Conservation (phyloP, 2,888 invertebrate genomes). For the Allolobophora icterica region DNA sequence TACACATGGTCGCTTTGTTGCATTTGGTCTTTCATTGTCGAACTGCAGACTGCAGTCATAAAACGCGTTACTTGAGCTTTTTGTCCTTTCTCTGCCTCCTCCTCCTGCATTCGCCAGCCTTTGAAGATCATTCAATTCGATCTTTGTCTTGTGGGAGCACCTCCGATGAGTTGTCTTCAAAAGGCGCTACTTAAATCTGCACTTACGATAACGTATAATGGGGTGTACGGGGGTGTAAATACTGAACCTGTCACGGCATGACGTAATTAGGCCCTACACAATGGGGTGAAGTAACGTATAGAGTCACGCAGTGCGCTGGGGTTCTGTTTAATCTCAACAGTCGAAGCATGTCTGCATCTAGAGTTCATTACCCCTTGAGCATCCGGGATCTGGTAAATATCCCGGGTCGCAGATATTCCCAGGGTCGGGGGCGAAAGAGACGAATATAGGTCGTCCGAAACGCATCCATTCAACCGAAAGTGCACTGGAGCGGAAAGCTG, state of each 20-base stretch:
- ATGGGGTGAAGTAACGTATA: neutral
- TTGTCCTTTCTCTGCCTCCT: neutral
- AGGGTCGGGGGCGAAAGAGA: neutral
- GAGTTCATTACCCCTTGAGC: neutral
- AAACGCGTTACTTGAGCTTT: neutral
- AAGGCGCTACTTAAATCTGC: neutral
- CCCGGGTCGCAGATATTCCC: neutral
- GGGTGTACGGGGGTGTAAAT: no score
- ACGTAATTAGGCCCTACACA: neutral
- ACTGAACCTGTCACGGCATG: slow-evolving; percentile 2
- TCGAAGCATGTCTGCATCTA: neutral
- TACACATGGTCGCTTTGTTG: neutral
- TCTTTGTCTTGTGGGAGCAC: neutral
- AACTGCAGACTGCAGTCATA: neutral
- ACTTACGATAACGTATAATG: neutral
- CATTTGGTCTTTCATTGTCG: no score
- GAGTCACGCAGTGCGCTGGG: neutral
- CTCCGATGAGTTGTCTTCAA: neutral
- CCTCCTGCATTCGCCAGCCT: neutral
- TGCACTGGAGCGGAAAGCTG: neutral
- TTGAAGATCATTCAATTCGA: neutral
- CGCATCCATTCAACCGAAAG: neutral
- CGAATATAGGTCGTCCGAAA: neutral
- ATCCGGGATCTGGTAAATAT: slow-evolving; percentile 5
- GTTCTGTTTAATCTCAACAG: neutral